phyloP scores from a whole-genome alignment of 2,113 vertebrate species.

The Sclerurus mexicanus region DNA sequence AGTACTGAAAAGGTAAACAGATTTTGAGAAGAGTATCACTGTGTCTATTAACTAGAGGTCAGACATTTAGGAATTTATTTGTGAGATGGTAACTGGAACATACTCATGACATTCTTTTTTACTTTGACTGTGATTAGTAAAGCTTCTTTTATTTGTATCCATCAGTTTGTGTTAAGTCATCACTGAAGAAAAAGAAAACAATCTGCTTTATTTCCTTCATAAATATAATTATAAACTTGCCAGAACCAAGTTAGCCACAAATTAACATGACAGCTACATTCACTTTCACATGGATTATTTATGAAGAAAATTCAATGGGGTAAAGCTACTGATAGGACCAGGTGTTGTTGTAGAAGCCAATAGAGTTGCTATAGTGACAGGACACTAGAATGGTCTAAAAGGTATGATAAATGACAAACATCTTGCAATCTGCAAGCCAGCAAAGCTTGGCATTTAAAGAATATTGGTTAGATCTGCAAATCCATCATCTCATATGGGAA shows the following conservation, averaged over 20 bases:
- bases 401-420: constrained; percentile 33
- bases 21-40: neutral
- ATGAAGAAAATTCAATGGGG: constrained; percentile 47
- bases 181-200: constrained; percentile 51
- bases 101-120: neutral
- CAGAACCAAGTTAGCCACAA: constrained; percentile 62
- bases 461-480: constrained; percentile 30
- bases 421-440: constrained; percentile 17
- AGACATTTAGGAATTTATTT: neutral
- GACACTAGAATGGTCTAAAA: constrained; percentile 41
- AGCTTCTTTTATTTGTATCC: constrained; percentile 61
- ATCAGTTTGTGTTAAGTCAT: constrained; percentile 30
- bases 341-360: constrained; percentile 36
- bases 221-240: constrained; percentile 64
- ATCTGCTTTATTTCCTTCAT: constrained; percentile 68
- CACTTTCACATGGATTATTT: constrained; percentile 65
- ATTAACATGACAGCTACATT: constrained; percentile 66
- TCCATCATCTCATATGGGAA: neutral
- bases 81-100: neutral
- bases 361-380: constrained; percentile 62
- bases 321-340: constrained; percentile 30
- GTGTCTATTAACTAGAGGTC: neutral
- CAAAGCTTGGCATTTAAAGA: constrained; percentile 33
- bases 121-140: neutral
- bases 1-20: neutral